Evolutionary conservation across 1,140 invertebrate species (phyloP).

Genomic region (Temnothorax longispinosus): DNA sequence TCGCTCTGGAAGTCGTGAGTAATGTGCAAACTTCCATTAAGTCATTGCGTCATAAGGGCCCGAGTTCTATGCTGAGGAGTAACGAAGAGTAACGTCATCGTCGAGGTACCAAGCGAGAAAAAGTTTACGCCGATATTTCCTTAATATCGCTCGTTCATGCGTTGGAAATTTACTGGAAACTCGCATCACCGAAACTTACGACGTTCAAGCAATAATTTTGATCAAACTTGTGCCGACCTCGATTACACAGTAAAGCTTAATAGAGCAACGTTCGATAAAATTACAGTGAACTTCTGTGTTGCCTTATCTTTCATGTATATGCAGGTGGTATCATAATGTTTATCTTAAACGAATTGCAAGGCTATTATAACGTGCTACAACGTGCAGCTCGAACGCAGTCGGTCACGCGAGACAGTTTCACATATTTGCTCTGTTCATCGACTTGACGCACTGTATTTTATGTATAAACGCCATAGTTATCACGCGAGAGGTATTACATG

Average conservation of each 20-base stretch:
- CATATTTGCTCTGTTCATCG: slow-evolving; percentile 18
- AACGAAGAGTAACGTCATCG: slow-evolving; percentile 41
- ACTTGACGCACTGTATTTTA: background rate
- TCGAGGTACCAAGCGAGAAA: slow-evolving; percentile 33
- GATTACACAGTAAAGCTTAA: slow-evolving; percentile 7
- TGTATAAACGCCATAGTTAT: background rate
- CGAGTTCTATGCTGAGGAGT: background rate
- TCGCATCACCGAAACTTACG: slow-evolving; percentile 20
- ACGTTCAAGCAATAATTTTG: slow-evolving; percentile 4
- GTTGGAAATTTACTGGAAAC: slow-evolving; percentile 15
- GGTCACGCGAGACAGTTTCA: slow-evolving; percentile 12
- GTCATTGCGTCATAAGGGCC: slow-evolving; percentile 73
- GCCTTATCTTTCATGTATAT: background rate
- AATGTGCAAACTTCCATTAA: slow-evolving; percentile 76
- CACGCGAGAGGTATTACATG: background rate
- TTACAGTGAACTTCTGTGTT: background rate
- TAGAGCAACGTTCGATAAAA: background rate
- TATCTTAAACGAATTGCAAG: slow-evolving; percentile 20
- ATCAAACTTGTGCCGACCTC: background rate
- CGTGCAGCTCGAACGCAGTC: background rate
- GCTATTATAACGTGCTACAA: background rate
- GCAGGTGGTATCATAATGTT: background rate
- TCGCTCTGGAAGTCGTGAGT: slow-evolving; percentile 68
- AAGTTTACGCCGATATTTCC: slow-evolving; percentile 53
- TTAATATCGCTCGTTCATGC: slow-evolving; percentile 1